Percentiles rank a stretch among this genome's conserved stretches.
Conservation (phyloP, 2,113 vertebrate genomes). For the Raja brachyura region DNA sequence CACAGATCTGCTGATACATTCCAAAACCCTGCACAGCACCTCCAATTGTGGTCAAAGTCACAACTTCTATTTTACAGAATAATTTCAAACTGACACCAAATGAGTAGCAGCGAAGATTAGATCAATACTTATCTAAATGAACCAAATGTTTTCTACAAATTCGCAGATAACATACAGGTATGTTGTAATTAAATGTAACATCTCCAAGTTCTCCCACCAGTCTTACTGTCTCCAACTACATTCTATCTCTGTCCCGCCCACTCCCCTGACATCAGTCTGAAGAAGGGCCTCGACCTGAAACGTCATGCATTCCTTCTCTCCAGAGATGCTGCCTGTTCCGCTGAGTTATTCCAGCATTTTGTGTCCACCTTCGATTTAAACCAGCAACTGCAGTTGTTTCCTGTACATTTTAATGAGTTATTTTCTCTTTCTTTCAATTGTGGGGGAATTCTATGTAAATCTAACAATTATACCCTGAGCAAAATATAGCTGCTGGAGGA, state of each 20-base stretch:
- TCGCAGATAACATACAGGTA: neutral
- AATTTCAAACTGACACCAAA: neutral
- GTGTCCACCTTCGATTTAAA: too few relatives aligned
- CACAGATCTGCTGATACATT: neutral
- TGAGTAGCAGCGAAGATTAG: neutral
- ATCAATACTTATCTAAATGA: neutral
- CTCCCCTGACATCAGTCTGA: too few relatives aligned
- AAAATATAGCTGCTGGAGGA: too few relatives aligned
- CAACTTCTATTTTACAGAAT: neutral
- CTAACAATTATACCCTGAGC: too few relatives aligned
- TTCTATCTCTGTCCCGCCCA: too few relatives aligned
- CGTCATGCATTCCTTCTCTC: too few relatives aligned
- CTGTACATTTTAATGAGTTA: neutral
- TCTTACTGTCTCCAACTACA: too few relatives aligned
- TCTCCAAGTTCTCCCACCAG: too few relatives aligned
- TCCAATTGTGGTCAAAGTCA: neutral
- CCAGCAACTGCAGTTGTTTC: too few relatives aligned
- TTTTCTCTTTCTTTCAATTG: neutral
- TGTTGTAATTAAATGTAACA: neutral
- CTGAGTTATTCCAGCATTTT: too few relatives aligned
- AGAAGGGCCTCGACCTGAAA: too few relatives aligned
- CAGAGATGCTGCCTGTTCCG: too few relatives aligned
- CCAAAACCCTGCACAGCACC: neutral
- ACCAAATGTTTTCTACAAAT: neutral
- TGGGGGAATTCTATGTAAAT: neutral